A percentile compares a stretch with the other conserved stretches of the same genome.
Conservation (phyloP, 2,113 vertebrate species). For the Pteruthius melanotis region DNA sequence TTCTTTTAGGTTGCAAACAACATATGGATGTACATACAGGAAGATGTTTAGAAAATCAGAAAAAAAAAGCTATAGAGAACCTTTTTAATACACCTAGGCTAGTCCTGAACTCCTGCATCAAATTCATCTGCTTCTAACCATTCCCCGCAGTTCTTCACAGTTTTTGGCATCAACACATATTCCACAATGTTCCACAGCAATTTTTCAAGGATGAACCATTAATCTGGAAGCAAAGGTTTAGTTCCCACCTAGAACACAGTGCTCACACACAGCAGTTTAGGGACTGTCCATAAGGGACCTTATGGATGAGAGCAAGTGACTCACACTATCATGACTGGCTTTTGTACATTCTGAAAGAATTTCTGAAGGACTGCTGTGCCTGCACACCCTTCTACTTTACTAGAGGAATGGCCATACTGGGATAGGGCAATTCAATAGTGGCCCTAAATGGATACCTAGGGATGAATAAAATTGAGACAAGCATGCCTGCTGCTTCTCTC, state of each 20-base stretch:
- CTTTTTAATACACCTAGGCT: background rate
- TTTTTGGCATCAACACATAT: background rate
- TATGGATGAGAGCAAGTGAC: background rate
- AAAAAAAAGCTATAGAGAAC: background rate
- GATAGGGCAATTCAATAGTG: background rate
- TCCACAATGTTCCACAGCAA: background rate
- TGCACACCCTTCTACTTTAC: background rate
- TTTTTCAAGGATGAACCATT: background rate
- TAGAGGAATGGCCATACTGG: background rate
- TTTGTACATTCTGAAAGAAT: background rate
- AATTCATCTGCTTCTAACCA: background rate
- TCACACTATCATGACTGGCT: background rate
- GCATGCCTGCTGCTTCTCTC: background rate
- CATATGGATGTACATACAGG: background rate
- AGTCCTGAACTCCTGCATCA: accelerated
- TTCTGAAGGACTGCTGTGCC: background rate
- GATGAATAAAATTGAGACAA: background rate
- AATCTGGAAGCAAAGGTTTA: background rate
- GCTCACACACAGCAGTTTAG: background rate
- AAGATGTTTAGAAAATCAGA: background rate
- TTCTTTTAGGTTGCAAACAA: background rate
- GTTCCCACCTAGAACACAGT: background rate
- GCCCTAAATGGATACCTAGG: background rate
- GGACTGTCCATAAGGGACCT: too few species aligned
- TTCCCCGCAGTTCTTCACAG: background rate